These are phyloP conservation scores for Spisula subtruncata DNA, from an alignment of 2,888 invertebrate genomes.

Conservation along the genomic window DNA sequence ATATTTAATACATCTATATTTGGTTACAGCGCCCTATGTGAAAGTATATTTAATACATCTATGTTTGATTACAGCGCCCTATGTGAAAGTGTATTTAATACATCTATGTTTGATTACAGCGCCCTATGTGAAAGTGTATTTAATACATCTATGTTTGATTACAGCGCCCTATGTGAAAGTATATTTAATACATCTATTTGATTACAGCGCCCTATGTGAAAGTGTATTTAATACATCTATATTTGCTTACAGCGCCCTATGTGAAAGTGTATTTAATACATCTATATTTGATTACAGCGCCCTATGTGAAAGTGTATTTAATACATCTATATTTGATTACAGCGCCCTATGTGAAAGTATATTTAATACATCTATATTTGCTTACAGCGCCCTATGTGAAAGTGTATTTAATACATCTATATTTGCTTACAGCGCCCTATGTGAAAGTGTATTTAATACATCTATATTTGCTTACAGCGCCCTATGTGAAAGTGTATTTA, in stretches of 20 bases:
- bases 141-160: too few relatives aligned
- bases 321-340: too few relatives aligned
- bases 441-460: constrained; percentile 99
- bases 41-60: constrained; percentile 99
- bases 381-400: constrained; percentile 99
- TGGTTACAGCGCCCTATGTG: too few relatives aligned
- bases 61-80: too few relatives aligned
- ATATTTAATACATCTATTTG: constrained; percentile 98
- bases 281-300: too few relatives aligned
- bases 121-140: constrained; percentile 99
- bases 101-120: too few relatives aligned
- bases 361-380: too few relatives aligned
- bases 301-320: constrained; percentile 99
- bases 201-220: constrained; percentile 99
- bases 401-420: constrained; percentile 98
- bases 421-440: too few relatives aligned
- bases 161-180: constrained; percentile 99
- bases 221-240: constrained; percentile 98
- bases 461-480: too few relatives aligned
- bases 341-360: constrained; percentile 99
- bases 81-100: constrained; percentile 99
- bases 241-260: too few relatives aligned
- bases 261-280: constrained; percentile 99
- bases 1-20: constrained; percentile 98
- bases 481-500: constrained; percentile 99